Evolutionary conservation across 2,113 vertebrate species (phyloP), one percentile per base, ranked within the genome.

Genomic region (Dipodomys ordii): DNA sequence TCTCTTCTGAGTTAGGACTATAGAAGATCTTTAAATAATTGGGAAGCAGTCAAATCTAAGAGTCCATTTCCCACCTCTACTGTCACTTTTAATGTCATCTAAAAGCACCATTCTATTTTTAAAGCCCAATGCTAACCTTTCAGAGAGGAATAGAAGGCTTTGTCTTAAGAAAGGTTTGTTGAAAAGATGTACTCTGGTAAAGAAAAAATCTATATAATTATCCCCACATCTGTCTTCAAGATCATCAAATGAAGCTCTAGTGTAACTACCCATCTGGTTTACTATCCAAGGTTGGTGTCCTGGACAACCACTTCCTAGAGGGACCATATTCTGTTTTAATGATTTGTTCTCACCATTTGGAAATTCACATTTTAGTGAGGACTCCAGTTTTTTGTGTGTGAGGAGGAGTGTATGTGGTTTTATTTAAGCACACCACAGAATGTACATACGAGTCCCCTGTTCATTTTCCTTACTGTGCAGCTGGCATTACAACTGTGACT

Each of bases 61-160:
- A 83, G 32, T 19, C 19, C 12, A 7, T 85, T 88, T 74, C 22
- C 57, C 74, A 83, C 73, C 6, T 32, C 6, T 35, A 72, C 35
- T 85, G 76, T 30, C 74, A 82, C 60, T 83, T 22, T 39, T 91
- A 85, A n/a, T 73, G 68, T n/a, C 11, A n/a, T 57, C 23, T 64
- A 28, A 60, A 89, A 84, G 22, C 39, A 76, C 22, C 30, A n/a
- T 62, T 78, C 65, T 78, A 13, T 90, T 92, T 90, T 88, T 32
- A 60, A 88, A 46, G 64, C 7, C n/a, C 35, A 53, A 35, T 44
- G 15, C 6, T 44, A 72, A 73, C 7, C 32, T 57, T 83, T 68
- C 64, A 82, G 71, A 87, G 15, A 88, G 27, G 49, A 62, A 6
- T 39, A 27, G 27, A 91, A 76, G 30, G 2, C 53, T 6, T 88